These are phyloP conservation scores for Nasonia vitripennis DNA, from an alignment of 1,140 invertebrate species.

Conservation along the genomic window DNA sequence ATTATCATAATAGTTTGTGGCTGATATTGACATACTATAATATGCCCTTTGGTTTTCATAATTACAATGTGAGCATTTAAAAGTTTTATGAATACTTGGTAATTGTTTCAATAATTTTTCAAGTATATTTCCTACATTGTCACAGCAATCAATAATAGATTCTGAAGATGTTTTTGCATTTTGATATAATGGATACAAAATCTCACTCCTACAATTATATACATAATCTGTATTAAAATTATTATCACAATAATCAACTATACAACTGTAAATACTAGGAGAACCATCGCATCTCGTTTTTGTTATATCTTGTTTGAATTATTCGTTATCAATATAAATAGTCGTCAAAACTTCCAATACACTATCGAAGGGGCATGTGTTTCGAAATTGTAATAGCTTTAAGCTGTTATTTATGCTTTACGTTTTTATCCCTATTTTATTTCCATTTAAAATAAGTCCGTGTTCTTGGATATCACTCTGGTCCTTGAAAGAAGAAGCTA, in stretches of 20 bases:
- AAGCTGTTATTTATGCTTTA: not conserved
- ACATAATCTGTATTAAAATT: not conserved
- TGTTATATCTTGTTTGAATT: not conserved
- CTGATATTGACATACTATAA: no score
- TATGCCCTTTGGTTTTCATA: no score
- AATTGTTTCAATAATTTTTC: no score
- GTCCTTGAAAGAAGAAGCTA: not conserved
- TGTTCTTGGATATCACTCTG: not conserved
- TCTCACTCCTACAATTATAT: not conserved
- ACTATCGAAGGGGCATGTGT: not conserved
- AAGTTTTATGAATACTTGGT: no score
- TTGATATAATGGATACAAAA: not conserved
- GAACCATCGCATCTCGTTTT: not conserved
- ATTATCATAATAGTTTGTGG: no score
- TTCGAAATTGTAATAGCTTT: not conserved
- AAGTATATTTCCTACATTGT: not conserved
- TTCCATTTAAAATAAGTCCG: not conserved
- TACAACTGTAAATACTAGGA: not conserved
- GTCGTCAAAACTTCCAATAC: not conserved
- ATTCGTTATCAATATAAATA: not conserved
- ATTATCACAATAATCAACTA: not conserved
- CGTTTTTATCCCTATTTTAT: no score
- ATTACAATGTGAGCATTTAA: no score
- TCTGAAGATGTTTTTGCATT: not conserved
- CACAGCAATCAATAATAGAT: not conserved